Base-by-base conservation (phyloP, 1,140 invertebrate genomes). In the Achroia grisella region DNA sequence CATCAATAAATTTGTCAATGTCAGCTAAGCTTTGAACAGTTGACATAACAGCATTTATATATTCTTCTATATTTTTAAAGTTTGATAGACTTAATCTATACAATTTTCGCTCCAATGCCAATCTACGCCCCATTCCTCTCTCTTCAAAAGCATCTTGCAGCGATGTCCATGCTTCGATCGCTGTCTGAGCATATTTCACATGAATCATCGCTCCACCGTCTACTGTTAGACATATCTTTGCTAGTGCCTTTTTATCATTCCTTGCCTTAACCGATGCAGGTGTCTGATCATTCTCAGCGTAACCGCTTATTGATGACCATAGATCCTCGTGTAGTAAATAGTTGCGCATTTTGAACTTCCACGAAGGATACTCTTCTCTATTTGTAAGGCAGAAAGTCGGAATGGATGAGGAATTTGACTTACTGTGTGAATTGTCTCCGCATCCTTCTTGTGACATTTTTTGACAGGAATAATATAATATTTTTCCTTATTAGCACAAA, bases 11-110 rank as follows among this genome's bases (percentile, higher is more conserved):
- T 39, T 39, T 37, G 1, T 35, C 44, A 15, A 46, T 46, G 12
- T 46, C 44, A n/a, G 44, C 44, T n/a, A 46, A 32, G 14, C 39
- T 35, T 46, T 46, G 44, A 2, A 13, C 44, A 31, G 35, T 46
- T 14, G 12, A 1, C n/a, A 39, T 8, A 1, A 46, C 44, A 17
- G 44, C 44, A 46, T 46, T 46, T 1, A 46, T 39, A 31, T 46
- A 46, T 3, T 9, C 11, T 32, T 46, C 35, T 3, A 46, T 37
- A 30, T 12, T 8, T 30, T 17, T 17, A 39, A 39, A 39, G 39
- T 46, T 35, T 2, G 4, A 6, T 31, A 46, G 9, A 11, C 10
- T 13, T n/a, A 15, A 17, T 14, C 44, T 28, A 13, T 46, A 46
- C 14, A 46, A 23, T 11, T 39, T 46, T 12, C 44, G 34, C 14